Evolutionary conservation across 1,140 invertebrate genomes (phyloP).

Genomic region (Scaptomyza pallida): DNA sequence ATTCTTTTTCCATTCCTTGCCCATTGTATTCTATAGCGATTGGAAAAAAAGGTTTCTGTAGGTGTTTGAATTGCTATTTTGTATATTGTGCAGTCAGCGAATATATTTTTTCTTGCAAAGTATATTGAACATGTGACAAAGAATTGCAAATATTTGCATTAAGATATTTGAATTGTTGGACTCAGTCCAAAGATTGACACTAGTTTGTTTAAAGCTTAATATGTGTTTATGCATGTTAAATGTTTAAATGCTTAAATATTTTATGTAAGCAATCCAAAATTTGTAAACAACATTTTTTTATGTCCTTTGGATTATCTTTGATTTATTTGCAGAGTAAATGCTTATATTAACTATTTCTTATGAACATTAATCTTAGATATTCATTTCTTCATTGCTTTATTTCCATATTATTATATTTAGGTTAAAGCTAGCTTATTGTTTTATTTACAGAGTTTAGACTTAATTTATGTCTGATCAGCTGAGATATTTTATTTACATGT

Average conservation of each 20-base stretch:
- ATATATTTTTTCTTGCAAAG: neutral
- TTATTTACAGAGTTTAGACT: too few relatives aligned
- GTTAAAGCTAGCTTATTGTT: too few relatives aligned
- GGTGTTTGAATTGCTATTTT: conserved; percentile 5
- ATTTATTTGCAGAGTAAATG: neutral
- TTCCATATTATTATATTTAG: too few relatives aligned
- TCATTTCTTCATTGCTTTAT: too few relatives aligned
- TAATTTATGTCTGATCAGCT: too few relatives aligned
- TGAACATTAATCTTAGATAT: neutral
- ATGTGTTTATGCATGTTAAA: too few relatives aligned
- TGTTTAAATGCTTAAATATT: neutral
- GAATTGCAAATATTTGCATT: neutral
- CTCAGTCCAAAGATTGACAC: neutral
- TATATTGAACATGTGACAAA: neutral
- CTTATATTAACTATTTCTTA: neutral
- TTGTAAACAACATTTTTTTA: too few relatives aligned
- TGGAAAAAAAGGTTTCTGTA: conserved; percentile 15
- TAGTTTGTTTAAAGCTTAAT: neutral
- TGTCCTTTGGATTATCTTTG: too few relatives aligned
- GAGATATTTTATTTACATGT: too few relatives aligned
- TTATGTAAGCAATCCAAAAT: neutral
- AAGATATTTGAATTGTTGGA: neutral
- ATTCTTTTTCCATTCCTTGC: neutral
- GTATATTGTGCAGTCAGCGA: conserved; percentile 16
- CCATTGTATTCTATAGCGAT: conserved; percentile 6